Base-by-base conservation (phyloP, 2,888 invertebrate species). In the Plebejus melissa region DNA sequence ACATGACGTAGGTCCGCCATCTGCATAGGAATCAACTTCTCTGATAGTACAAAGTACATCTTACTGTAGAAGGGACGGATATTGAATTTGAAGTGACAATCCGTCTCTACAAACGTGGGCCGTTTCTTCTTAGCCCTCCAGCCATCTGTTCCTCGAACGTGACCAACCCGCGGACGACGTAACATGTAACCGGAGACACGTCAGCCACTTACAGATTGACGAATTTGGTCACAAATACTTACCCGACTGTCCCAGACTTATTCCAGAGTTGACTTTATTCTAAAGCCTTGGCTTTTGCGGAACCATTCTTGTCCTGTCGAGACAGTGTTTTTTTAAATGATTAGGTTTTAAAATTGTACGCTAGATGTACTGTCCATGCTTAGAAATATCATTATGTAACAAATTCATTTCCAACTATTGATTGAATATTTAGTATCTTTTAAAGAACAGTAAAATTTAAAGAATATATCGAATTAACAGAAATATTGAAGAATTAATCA, bases 91-190 rank as follows among this genome's bases (percentile, higher is more conserved):
- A 5, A 32, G 11, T 13, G 65, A 65, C 65, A 36, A 65, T 65
- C 65, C 65, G 65, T 65, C 65, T 32, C 16, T 13, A 4, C 36
- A 65, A 65, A 13, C 65, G 65, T 65, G 16, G 32, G 13, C 65
- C 65, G 16, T 32, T 65, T 65, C 65, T 32, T 65, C 65, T 32
- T 36, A 13, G 32, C 65, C 65, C 60, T 65, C 7, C 60, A 36
- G 16, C 65, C 65, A 65, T 65, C 65, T 65, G 65, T 65, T 32
- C 65, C 3, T 36, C 32, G 65, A 11, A 65, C 65, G 65, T 65
- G 65, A 65, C 65, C 65, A 32, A 65, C 32, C 65, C 65, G 65
- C 16, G 60, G 22, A 9, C 65, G 13, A 13, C 65, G 7, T 60
- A 28, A 60, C 32, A 13, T 65, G 32, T 13, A 4, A 13, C 9